Percentiles rank a stretch among this genome's conserved stretches.
phyloP scores from a whole-genome alignment of 2,888 invertebrate species.

The Torymus auratus region DNA sequence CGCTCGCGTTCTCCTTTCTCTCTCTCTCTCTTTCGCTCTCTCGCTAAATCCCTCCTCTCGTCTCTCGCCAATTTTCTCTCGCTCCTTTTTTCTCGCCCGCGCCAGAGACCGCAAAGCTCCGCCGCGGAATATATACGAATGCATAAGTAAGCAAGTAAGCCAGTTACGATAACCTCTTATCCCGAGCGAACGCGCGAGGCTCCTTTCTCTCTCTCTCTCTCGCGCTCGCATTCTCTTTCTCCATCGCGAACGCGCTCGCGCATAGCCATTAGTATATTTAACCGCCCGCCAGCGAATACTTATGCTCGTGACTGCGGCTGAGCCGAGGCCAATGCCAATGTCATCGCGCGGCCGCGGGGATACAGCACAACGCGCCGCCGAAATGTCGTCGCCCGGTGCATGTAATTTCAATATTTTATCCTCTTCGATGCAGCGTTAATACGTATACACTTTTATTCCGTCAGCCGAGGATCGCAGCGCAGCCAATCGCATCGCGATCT shows the following conservation, averaged over 20 bases:
- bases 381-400: not conserved
- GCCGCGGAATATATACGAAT: constrained; percentile 63
- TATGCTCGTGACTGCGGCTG: not conserved
- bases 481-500: too few species aligned
- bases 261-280: constrained; percentile 20
- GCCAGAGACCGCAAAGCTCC: constrained; percentile 3
- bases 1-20: not conserved
- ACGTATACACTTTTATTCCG: too few species aligned
- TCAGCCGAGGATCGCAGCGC: too few species aligned
- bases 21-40: constrained; percentile 2
- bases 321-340: constrained; percentile 20
- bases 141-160: constrained; percentile 69
- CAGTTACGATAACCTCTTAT: constrained; percentile 59
- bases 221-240: constrained; percentile 4
- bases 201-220: not conserved
- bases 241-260: not conserved
- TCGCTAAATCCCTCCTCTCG: constrained; percentile 19
- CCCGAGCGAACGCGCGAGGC: not conserved
- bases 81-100: constrained; percentile 1
- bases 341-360: not conserved
- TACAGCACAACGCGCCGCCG: not conserved
- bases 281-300: not conserved
- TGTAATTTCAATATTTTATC: not conserved
- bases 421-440: not conserved
- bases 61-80: not conserved